Conservation (phyloP, 2,888 invertebrate genomes). For the Andrena haemorrhoa region DNA sequence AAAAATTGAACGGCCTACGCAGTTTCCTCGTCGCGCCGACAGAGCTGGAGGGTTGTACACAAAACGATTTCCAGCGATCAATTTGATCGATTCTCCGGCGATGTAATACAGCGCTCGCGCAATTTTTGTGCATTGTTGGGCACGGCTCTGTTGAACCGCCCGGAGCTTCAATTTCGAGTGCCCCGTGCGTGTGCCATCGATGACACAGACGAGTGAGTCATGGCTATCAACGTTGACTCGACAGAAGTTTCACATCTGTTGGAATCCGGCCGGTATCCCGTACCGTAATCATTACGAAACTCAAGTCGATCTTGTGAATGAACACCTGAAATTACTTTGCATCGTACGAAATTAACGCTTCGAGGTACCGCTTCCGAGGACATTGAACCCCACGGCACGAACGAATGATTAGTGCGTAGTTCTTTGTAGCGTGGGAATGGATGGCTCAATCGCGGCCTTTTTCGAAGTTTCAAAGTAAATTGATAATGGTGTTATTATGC, state of each 20-base stretch:
- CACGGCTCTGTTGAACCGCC: slow-evolving; percentile 46
- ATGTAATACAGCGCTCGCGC: slow-evolving; percentile 19
- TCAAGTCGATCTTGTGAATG: not conserved
- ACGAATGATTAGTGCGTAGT: no score
- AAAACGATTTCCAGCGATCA: slow-evolving; percentile 34
- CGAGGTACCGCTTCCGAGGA: not conserved
- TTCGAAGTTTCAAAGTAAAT: no score
- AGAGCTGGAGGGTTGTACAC: not conserved
- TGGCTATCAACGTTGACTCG: not conserved
- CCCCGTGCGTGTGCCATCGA: not conserved
- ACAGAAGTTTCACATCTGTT: slow-evolving; percentile 14
- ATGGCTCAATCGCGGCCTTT: no score
- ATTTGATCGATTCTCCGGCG: slow-evolving; percentile 26
- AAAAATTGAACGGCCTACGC: slow-evolving; percentile 1
- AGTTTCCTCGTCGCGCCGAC: not conserved
- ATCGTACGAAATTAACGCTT: not conserved
- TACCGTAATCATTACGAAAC: slow-evolving; percentile 13
- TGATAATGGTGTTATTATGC: no score
- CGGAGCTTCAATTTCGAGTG: slow-evolving; percentile 53
- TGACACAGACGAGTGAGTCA: slow-evolving; percentile 30
- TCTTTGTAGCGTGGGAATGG: no score
- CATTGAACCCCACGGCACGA: not conserved
- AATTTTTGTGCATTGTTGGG: slow-evolving; percentile 35
- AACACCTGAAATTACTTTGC: slow-evolving; percentile 15
- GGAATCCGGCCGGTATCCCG: slow-evolving; percentile 12